Percentiles rank a stretch among this genome's conserved stretches.
phyloP scores from a whole-genome alignment of 1,140 invertebrate species.

The Drosophila arizonae region DNA sequence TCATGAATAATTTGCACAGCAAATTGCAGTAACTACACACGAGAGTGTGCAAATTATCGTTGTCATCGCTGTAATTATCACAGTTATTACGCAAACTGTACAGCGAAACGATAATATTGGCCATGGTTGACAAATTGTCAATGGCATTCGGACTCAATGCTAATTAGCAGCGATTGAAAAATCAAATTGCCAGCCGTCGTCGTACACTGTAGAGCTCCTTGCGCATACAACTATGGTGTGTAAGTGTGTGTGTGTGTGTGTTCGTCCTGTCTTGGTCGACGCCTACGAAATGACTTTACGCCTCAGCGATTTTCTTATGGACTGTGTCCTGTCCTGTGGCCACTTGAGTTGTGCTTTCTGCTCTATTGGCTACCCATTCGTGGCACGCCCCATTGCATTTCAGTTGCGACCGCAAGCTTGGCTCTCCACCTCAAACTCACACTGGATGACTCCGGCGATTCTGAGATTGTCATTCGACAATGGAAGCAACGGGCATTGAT shows the following conservation, averaged over 20 bases:
- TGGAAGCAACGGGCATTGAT: constrained; percentile 10
- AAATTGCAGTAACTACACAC: constrained; percentile 5
- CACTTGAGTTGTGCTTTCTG: constrained; percentile 78
- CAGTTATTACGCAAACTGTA: constrained; percentile 52
- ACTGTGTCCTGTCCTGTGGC: constrained; percentile 41
- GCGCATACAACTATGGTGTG: constrained; percentile 6
- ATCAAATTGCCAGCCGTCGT: constrained; percentile 57
- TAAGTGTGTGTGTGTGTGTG: not conserved
- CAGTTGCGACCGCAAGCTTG: constrained; percentile 55
- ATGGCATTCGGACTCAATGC: constrained; percentile 46
- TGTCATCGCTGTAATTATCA: constrained; percentile 58
- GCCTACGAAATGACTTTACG: constrained; percentile 61
- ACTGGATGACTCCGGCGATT: not conserved
- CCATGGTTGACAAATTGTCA: constrained; percentile 62
- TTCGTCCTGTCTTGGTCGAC: constrained; percentile 30
- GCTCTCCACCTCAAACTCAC: constrained; percentile 4
- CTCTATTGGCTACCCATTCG: constrained; percentile 72
- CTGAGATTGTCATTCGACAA: constrained; percentile 52
- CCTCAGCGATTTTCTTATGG: constrained; percentile 58
- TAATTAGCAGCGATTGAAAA: constrained; percentile 79
- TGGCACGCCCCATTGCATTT: constrained; percentile 58
- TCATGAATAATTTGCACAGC: constrained; percentile 31
- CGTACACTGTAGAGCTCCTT: not conserved
- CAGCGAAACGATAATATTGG: constrained; percentile 27
- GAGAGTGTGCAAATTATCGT: constrained; percentile 24